Evolutionary conservation across 2,888 invertebrate genomes (phyloP).

Genomic region (Trachelus tabidus): DNA sequence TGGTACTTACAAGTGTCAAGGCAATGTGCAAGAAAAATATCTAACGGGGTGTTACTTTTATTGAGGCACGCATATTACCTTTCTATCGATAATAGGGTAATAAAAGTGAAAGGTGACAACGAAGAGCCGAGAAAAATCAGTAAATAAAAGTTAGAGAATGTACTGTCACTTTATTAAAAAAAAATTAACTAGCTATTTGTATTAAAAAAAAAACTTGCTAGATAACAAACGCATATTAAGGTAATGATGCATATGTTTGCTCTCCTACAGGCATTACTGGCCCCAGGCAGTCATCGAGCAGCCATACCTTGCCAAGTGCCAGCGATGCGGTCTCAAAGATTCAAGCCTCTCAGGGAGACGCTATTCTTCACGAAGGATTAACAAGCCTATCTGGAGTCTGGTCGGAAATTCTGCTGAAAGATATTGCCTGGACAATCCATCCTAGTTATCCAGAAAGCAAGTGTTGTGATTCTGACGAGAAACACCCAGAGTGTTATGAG

Average conservation of each 20-base stretch:
- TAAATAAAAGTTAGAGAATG: background rate
- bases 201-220: background rate
- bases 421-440: slow-evolving; percentile 77
- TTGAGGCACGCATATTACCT: background rate
- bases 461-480: slow-evolving; percentile 51
- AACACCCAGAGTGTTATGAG: slow-evolving; percentile 71
- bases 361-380: slow-evolving; percentile 76
- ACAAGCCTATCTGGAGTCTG: slow-evolving; percentile 83
- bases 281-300: slow-evolving; percentile 68
- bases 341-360: slow-evolving; percentile 70
- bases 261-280: slow-evolving; percentile 62
- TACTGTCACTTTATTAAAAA: background rate
- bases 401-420: slow-evolving; percentile 81
- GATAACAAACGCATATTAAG: background rate
- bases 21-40: background rate
- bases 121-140: background rate
- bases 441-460: slow-evolving; percentile 59
- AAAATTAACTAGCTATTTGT: background rate
- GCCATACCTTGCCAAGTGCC: slow-evolving; percentile 74
- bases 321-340: slow-evolving; percentile 71
- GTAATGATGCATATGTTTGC: background rate
- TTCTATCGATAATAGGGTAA: background rate
- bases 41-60: background rate
- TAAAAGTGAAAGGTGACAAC: background rate
- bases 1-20: background rate